A percentile compares a stretch with the other conserved stretches of the same genome.
phyloP scores from a whole-genome alignment of 2,113 vertebrate species.

The Myotis davidii region DNA sequence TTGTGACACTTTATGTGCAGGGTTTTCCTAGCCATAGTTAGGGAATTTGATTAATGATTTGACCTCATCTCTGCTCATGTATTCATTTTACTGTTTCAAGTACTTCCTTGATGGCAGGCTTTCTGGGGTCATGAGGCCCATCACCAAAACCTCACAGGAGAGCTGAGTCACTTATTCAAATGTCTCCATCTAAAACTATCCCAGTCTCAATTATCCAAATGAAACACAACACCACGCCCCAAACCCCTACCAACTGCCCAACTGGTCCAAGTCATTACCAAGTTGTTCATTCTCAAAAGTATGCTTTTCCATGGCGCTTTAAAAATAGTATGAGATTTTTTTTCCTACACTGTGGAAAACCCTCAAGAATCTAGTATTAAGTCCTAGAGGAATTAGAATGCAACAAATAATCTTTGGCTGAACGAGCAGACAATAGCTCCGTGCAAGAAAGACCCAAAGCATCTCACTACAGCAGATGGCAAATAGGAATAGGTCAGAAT shows the following conservation, averaged over 20 bases:
- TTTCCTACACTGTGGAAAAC: neutral
- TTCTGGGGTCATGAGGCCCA: neutral
- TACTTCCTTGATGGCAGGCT: neutral
- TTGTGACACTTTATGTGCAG: neutral
- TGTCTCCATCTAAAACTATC: neutral
- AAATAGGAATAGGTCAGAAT: neutral
- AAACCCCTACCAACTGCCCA: neutral
- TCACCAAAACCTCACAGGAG: neutral
- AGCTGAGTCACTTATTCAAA: neutral
- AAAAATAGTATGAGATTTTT: neutral
- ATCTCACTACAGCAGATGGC: neutral
- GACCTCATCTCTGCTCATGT: neutral
- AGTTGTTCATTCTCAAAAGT: neutral
- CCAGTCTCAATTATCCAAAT: neutral
- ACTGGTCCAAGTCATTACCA: neutral
- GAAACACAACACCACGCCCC: neutral
- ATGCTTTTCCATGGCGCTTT: neutral
- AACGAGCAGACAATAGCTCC: neutral
- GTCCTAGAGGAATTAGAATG: constrained; percentile 15
- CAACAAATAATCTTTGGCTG: neutral
- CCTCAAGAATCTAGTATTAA: neutral
- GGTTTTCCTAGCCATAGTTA: neutral
- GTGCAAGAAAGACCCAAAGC: neutral
- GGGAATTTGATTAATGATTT: neutral
- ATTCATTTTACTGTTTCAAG: neutral